A percentile compares a stretch with the other conserved stretches of the same genome.
Conservation (phyloP, 1,140 invertebrate genomes). For the Micrasema longulum region DNA sequence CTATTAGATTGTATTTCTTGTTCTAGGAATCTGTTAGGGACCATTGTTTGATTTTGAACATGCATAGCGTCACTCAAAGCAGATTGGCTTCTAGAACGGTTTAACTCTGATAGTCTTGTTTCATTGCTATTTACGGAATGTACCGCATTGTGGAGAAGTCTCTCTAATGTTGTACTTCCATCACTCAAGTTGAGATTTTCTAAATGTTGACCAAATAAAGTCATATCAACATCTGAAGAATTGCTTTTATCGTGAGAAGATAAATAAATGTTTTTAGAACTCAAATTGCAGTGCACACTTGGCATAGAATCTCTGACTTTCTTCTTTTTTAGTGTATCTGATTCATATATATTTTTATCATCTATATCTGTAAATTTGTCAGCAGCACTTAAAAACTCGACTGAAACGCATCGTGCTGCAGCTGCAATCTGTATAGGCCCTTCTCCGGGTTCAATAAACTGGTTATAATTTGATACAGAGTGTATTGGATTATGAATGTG, state of each 20-base stretch:
- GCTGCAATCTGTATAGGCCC: slow-evolving; percentile 71
- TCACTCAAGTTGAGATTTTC: slow-evolving; percentile 25
- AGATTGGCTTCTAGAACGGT: slow-evolving; percentile 38
- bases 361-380: slow-evolving; percentile 79
- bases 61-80: slow-evolving; percentile 18
- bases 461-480: slow-evolving; percentile 61
- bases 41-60: slow-evolving; percentile 15
- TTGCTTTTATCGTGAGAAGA: slow-evolving; percentile 61
- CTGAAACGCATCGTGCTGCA: slow-evolving; percentile 74
- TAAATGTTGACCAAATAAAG: slow-evolving; percentile 40
- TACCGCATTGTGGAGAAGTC: slow-evolving; percentile 40
- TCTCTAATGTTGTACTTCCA: slow-evolving; percentile 44
- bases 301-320: slow-evolving; percentile 68
- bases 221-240: slow-evolving; percentile 30
- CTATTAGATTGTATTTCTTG: slow-evolving; percentile 16
- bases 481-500: slow-evolving; percentile 84
- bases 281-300: slow-evolving; percentile 60
- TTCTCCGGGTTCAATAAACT: slow-evolving; percentile 59
- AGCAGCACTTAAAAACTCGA: slow-evolving; percentile 74
- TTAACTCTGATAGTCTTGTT: slow-evolving; percentile 21
- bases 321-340: slow-evolving; percentile 72
- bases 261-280: slow-evolving; percentile 69
- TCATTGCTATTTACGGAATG: slow-evolving; percentile 20
- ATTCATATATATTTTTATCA: slow-evolving; percentile 81
- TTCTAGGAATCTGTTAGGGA: slow-evolving; percentile 26